Evolutionary conservation across 2,113 vertebrate species (phyloP).

Genomic region (Vulpes lagopus): DNA sequence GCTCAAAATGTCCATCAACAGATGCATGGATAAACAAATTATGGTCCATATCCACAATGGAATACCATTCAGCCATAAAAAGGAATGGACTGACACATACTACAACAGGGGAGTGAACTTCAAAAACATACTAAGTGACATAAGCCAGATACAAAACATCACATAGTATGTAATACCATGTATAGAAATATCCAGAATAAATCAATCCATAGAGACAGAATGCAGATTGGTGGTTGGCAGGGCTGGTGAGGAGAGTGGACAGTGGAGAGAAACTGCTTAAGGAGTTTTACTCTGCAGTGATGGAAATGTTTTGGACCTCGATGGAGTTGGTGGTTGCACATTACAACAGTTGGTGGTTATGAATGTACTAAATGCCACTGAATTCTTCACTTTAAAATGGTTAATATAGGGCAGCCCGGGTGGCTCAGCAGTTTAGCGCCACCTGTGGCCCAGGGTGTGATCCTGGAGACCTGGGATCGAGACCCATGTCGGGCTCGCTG

Average conservation of each 20-base stretch:
- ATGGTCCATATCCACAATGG: background rate
- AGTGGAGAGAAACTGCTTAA: background rate
- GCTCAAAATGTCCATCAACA: background rate
- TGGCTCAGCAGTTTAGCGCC: background rate
- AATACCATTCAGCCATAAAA: background rate
- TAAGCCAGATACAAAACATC: background rate
- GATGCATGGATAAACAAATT: background rate
- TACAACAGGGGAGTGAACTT: background rate
- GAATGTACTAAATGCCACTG: background rate
- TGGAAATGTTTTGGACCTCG: background rate
- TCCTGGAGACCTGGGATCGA: background rate
- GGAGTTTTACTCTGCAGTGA: background rate
- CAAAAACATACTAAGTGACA: background rate
- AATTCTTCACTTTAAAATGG: slow-evolving; percentile 6
- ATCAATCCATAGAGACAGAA: slow-evolving; percentile 8
- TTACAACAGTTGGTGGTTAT: background rate
- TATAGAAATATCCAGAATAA: slow-evolving; percentile 16
- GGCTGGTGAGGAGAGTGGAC: background rate
- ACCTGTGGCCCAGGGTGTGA: background rate
- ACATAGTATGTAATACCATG: background rate
- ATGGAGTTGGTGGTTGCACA: background rate
- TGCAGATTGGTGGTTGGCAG: background rate
- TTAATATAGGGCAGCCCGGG: background rate
- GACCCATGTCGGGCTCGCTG: background rate
- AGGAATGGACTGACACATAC: background rate